Conservation (phyloP, 2,113 vertebrate species). For the Trichechus manatus region DNA sequence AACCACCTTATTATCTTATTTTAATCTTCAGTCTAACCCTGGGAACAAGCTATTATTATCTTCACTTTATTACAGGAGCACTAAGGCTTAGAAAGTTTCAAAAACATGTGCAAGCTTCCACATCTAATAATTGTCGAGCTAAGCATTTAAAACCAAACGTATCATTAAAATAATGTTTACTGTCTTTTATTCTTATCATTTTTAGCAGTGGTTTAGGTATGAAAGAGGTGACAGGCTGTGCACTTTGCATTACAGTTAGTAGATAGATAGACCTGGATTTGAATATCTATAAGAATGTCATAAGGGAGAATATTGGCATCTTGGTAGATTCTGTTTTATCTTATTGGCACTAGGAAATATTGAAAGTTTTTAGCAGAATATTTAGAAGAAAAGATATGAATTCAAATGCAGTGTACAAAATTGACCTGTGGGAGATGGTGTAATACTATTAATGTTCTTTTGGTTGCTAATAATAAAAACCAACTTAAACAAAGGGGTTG, state of each 20-base stretch:
- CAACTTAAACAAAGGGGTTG: background rate
- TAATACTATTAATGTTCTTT: conserved; percentile 21
- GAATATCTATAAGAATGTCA: background rate
- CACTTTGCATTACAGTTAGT: background rate
- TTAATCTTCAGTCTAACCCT: background rate
- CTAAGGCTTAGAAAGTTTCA: background rate
- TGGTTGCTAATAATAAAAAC: background rate
- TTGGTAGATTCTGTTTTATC: background rate
- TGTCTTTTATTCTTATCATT: background rate
- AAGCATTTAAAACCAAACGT: background rate
- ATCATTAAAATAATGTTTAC: conserved; percentile 2
- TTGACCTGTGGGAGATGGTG: background rate
- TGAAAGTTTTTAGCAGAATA: background rate
- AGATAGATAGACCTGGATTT: background rate
- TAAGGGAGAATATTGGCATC: background rate
- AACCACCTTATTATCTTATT: background rate
- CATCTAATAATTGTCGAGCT: background rate
- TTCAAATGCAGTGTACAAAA: conserved; percentile 8
- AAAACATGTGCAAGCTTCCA: background rate
- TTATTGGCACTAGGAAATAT: background rate
- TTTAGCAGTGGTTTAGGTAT: background rate
- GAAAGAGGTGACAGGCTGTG: background rate
- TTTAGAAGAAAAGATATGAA: conserved; percentile 15
- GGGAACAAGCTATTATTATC: conserved; percentile 22
- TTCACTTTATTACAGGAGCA: background rate